Evolutionary conservation across 2,113 vertebrate species (phyloP), one percentile per base, ranked within the genome.

Genomic region (Cyphomyrus discorhynchus): DNA sequence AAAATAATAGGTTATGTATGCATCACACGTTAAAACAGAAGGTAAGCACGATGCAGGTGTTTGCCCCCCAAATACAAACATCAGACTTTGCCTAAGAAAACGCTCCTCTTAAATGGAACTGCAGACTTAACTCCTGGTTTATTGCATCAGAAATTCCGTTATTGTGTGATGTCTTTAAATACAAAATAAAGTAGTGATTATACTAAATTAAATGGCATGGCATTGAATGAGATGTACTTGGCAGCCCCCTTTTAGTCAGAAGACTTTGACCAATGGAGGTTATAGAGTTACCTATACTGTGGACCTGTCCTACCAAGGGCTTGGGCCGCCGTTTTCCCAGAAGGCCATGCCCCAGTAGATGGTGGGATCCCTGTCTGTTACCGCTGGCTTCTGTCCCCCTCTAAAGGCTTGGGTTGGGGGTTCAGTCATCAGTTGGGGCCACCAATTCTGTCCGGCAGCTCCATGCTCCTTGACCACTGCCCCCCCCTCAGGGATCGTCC

Each of bases 401-500:
- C 17, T 53, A 19, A 53, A 53, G 17, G 52, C 52, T 53, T 53
- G 52, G 52, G 52, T 19, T 53, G 52, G 52, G 52, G 52, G 4
- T 53, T 53, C 42, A 11, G 84, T 45, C 42, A 19, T 27, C 45
- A 13, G 7, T 35, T 52, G 47, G 15, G 24, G 77, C 70, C 45
- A 47, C 42, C 21, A 24, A 50, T 24, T 17, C 47, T 87, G 27
- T 1, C 89, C 80, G 42, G 87, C 0, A 19, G 10, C 50, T 87
- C 13, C 27, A 31, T 87, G 24, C 90, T 92, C 96, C 96, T 97
- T 97, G 94, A 97, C 93, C 1, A 1, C 62, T 82, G 27, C 42
- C 19, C 19, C 0, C 0, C 0, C 6, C 90, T 77, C 89, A 99
- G 98, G 98, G 91, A 99, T 99, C 95, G 99, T 99, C 87, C 91